Base-by-base conservation (phyloP, 2,888 invertebrate species). In the Proisotoma minuta region DNA sequence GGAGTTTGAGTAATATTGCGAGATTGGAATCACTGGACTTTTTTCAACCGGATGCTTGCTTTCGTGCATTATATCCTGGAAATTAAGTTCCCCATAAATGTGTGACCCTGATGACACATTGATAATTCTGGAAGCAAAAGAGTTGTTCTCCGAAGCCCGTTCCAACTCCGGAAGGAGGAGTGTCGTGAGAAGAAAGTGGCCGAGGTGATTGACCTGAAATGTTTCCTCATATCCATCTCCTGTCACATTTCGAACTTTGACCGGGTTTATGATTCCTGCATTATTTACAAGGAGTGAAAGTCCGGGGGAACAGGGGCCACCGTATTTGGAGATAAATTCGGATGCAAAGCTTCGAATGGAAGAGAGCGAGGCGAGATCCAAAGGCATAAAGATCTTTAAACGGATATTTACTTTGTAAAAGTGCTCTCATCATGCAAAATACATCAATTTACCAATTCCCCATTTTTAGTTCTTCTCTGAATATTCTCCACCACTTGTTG, bases 331-430 rank as follows among this genome's bases (percentile, higher is more conserved):
- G n/a, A 76, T 69, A 47, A 81, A 73, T 4, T 73, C 74, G 57
- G 76, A 73, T 1, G 79, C 79, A 66, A 80, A 81, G 57, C 76
- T 69, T 59, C 78, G 73, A 0, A 81, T 76, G 0, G 80, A 80
- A 20, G 64, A 57, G 28, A 74, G 65, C 3, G 71, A 72, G 12
- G 62, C 40, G 3, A 74, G 60, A 59, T 74, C 73, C 23, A 73
- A 24, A 20, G 65, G 29, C 68, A 72, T 68, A 12, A 52, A 54
- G 23, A 66, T 60, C 70, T 70, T 49, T 5, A n/a, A 43, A 34
- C 34, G 15, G 15, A 34, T 10, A 34, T 34, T 34, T n/a, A n/a
- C n/a, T n/a, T n/a, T n/a, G n/a, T n/a, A n/a, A n/a, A n/a, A n/a
- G n/a, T n/a, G n/a, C n/a, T n/a, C n/a, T n/a, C n/a, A n/a, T n/a